These are phyloP conservation scores for Athripsodes cinereus DNA, from an alignment of 2,888 invertebrate genomes.

Conservation along the genomic window DNA sequence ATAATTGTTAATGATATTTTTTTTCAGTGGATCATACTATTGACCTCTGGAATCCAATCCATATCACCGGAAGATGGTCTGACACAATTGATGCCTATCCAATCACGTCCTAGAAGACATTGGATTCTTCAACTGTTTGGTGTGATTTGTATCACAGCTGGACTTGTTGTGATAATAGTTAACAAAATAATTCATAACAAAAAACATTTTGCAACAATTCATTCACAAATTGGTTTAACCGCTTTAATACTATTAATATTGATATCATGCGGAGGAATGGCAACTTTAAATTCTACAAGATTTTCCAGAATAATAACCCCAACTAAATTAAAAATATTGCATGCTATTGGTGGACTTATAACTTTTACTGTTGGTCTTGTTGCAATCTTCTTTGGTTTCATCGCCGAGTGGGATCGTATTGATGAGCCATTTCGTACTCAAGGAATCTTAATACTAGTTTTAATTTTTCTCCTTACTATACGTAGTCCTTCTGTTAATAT, in stretches of 20 bases:
- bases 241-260: constrained; percentile 40
- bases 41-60: constrained; percentile 46
- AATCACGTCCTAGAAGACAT: constrained; percentile 45
- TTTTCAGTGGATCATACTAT: constrained; percentile 44
- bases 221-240: constrained; percentile 44
- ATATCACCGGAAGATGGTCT: constrained; percentile 46
- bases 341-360: constrained; percentile 40
- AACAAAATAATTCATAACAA: constrained; percentile 40
- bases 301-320: constrained; percentile 44
- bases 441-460: constrained; percentile 36
- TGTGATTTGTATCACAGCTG: constrained; percentile 35
- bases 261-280: constrained; percentile 42
- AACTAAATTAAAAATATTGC: constrained; percentile 43
- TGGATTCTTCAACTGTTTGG: constrained; percentile 43
- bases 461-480: constrained; percentile 41
- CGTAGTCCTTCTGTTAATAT: too few species aligned
- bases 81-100: constrained; percentile 50
- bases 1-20: background rate
- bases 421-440: constrained; percentile 40
- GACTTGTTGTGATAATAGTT: constrained; percentile 41
- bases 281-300: constrained; percentile 43
- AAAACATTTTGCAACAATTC: constrained; percentile 40
- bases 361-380: constrained; percentile 43
- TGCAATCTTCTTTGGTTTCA: constrained; percentile 40
- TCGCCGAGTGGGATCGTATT: constrained; percentile 40